Evolutionary conservation across 2,113 vertebrate species (phyloP).

Genomic region (Triplophysa siluroides): DNA sequence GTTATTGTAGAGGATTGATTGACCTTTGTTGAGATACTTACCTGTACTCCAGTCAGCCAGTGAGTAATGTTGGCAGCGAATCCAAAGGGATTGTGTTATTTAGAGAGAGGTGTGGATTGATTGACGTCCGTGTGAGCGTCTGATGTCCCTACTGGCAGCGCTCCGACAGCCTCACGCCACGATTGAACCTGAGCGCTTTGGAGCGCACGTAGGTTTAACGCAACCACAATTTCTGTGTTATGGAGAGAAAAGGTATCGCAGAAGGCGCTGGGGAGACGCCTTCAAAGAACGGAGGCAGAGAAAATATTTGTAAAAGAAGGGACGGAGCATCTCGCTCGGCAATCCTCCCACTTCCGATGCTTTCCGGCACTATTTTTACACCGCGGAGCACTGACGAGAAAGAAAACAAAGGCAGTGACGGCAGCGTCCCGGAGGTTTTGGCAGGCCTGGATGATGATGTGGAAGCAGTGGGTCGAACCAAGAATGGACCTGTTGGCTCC

Average conservation of each 20-base stretch:
- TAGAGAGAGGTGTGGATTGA: conserved; percentile 17
- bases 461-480: neutral
- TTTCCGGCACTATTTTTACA: conserved; percentile 26
- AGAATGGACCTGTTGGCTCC: conserved; percentile 24
- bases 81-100: conserved; percentile 29
- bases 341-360: conserved; percentile 21
- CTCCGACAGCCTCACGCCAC: neutral
- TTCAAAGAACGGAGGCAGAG: neutral
- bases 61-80: conserved; percentile 3
- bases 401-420: conserved; percentile 32
- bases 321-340: neutral
- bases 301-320: neutral
- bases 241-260: neutral
- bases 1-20: neutral
- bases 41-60: neutral
- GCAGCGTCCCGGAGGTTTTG: neutral
- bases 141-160: neutral
- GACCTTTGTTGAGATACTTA: conserved; percentile 23
- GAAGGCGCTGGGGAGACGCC: neutral
- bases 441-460: conserved; percentile 15
- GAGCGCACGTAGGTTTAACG: neutral
- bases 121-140: neutral
- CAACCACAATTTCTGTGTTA: conserved; percentile 10
- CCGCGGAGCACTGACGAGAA: neutral
- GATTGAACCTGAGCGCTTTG: neutral